Evolutionary conservation across 2,797 vertebrate species (phyloP).

Genomic region (Lates japonicus): DNA sequence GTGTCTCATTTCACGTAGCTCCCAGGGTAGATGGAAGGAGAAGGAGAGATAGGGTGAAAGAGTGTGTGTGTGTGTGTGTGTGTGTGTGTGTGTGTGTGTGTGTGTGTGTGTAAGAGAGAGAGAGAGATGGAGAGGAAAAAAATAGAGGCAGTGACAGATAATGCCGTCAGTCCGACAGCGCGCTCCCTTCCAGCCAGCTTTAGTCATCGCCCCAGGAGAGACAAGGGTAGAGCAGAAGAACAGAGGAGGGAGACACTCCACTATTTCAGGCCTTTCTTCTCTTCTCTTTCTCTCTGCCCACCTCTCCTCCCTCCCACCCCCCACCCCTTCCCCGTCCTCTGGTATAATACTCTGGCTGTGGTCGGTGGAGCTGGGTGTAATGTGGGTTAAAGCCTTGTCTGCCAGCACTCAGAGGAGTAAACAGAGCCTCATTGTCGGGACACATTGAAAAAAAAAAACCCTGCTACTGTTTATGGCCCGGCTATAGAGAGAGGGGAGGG

Average conservation of each 20-base stretch:
- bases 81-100: constrained; percentile 37
- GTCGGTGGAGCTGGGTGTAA: constrained; percentile 79
- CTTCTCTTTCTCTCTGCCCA: constrained; percentile 52
- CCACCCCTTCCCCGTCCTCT: constrained; percentile 55
- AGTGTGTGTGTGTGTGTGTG: constrained; percentile 35
- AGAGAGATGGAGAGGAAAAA: constrained; percentile 54
- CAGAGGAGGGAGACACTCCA: constrained; percentile 76
- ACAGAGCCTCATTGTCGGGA: constrained; percentile 88
- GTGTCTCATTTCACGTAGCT: constrained; percentile 88
- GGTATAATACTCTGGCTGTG: constrained; percentile 82
- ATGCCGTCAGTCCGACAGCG: constrained; percentile 81
- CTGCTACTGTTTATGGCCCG: constrained; percentile 87
- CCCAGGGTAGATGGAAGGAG: constrained; percentile 82
- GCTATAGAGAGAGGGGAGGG: constrained; percentile 67
- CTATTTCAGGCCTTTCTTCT: constrained; percentile 76
- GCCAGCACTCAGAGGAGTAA: constrained; percentile 83
- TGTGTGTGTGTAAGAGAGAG: constrained; percentile 21
- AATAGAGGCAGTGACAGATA: constrained; percentile 80
- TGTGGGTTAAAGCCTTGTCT: constrained; percentile 85
- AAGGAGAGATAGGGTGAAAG: constrained; percentile 56
- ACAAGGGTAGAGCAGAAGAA: constrained; percentile 72
- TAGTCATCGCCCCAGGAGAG: constrained; percentile 84
- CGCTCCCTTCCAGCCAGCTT: constrained; percentile 78
- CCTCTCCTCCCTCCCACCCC: constrained; percentile 39
- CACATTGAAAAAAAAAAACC: constrained; percentile 67